A percentile compares a stretch with the other conserved stretches of the same genome.
Evolutionary conservation across 2,888 invertebrate genomes (phyloP).

Genomic region (Hirtodrosophila confusa): DNA sequence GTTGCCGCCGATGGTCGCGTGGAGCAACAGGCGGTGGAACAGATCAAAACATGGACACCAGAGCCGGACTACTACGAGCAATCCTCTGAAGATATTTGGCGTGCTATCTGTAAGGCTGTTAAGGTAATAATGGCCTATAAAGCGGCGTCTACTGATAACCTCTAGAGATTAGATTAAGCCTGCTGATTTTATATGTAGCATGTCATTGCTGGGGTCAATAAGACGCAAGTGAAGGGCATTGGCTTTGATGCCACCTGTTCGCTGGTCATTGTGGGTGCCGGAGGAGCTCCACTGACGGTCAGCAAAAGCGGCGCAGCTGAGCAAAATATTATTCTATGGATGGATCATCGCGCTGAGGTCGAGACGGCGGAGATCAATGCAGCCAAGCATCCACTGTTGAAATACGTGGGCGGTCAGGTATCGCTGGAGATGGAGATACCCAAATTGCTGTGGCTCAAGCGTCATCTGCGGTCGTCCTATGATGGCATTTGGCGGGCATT

Average conservation of each 20-base stretch:
- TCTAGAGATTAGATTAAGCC: slow-evolving; percentile 53
- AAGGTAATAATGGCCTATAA: slow-evolving; percentile 86
- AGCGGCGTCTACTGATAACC: slow-evolving; percentile 43
- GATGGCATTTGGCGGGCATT: slow-evolving; percentile 90
- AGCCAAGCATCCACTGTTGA: slow-evolving; percentile 89
- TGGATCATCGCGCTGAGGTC: slow-evolving; percentile 93
- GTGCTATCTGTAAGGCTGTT: slow-evolving; percentile 87
- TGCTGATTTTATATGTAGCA: slow-evolving; percentile 85
- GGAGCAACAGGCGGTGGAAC: slow-evolving; percentile 86
- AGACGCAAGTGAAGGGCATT: slow-evolving; percentile 90
- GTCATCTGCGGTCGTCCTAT: slow-evolving; percentile 88
- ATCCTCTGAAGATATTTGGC: slow-evolving; percentile 95
- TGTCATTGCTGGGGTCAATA: slow-evolving; percentile 86
- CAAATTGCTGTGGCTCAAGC: slow-evolving; percentile 96
- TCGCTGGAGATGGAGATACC: slow-evolving; percentile 99
- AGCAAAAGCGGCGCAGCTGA: slow-evolving; percentile 88
- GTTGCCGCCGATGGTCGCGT: slow-evolving; percentile 89
- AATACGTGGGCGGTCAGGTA: slow-evolving; percentile 95
- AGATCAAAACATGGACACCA: slow-evolving; percentile 91
- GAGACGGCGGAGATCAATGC: slow-evolving; percentile 93
- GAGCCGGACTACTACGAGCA: slow-evolving; percentile 93
- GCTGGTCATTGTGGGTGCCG: slow-evolving; percentile 90
- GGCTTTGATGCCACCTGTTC: slow-evolving; percentile 99
- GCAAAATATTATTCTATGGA: slow-evolving; percentile 95
- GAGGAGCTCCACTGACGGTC: slow-evolving; percentile 89